Conservation (phyloP, 2,797 vertebrate genomes). For the Clarias platycephalus region DNA sequence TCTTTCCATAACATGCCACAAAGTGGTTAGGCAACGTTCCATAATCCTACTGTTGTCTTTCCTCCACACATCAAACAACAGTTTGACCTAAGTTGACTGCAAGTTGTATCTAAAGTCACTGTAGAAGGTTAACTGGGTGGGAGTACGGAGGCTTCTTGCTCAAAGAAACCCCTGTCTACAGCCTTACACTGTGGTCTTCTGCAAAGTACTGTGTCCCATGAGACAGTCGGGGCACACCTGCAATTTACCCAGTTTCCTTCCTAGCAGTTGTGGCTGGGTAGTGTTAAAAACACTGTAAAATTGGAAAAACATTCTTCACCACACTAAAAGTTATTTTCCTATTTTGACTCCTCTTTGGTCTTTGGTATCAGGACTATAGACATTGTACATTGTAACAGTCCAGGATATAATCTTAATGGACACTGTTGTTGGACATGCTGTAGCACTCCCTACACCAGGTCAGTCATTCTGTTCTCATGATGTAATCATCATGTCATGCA, state of each 20-base stretch:
- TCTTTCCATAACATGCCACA: neutral
- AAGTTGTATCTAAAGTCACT: neutral
- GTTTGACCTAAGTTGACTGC: neutral
- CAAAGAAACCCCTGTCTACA: conserved; percentile 3
- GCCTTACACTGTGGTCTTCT: neutral
- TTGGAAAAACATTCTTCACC: neutral
- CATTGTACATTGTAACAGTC: neutral
- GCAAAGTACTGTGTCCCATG: conserved; percentile 12
- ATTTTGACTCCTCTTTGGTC: neutral
- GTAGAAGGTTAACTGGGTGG: neutral
- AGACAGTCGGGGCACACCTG: neutral
- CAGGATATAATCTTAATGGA: neutral
- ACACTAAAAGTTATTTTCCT: neutral
- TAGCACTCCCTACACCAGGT: neutral
- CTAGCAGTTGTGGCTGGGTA: neutral
- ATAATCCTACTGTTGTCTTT: neutral
- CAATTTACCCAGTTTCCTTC: neutral
- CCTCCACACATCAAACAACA: neutral
- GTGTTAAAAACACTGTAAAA: neutral
- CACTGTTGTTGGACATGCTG: neutral
- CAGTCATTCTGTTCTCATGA: neutral
- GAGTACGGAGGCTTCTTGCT: neutral
- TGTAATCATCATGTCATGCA: neutral
- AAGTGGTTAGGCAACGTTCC: neutral
- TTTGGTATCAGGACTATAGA: neutral